These are phyloP conservation scores for Dyspetes luteomarginatus DNA, from an alignment of 2,888 invertebrate species.

Conservation along the genomic window DNA sequence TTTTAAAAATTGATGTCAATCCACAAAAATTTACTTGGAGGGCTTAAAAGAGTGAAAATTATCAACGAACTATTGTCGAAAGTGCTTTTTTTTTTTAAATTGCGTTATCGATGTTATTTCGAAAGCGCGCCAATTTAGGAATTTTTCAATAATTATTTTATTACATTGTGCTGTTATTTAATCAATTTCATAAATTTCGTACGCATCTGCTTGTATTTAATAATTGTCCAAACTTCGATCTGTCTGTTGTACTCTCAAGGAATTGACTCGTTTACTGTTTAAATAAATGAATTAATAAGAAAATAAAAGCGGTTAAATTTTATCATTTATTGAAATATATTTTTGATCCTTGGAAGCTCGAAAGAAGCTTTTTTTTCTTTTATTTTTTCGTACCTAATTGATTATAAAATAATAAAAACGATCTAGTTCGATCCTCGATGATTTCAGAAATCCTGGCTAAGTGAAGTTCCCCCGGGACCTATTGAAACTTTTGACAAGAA, in stretches of 20 bases:
- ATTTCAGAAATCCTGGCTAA: slow-evolving; percentile 41
- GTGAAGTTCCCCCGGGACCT: not conserved
- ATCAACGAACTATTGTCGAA: no score
- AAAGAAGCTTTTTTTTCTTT: not conserved
- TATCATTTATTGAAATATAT: not conserved
- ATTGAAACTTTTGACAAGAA: slow-evolving; percentile 54
- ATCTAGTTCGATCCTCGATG: not conserved
- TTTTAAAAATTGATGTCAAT: no score
- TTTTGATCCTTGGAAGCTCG: not conserved
- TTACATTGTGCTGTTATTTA: no score
- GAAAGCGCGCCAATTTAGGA: no score
- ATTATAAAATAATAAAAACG: not conserved
- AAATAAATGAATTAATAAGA: not conserved
- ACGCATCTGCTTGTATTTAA: not conserved
- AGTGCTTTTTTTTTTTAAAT: no score
- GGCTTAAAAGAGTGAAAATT: no score
- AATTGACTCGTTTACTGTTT: not conserved
- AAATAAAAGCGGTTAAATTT: not conserved
- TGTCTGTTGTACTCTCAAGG: not conserved
- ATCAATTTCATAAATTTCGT: no score
- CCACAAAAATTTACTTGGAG: no score
- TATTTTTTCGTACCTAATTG: not conserved
- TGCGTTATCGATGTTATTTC: no score
- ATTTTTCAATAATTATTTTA: no score
- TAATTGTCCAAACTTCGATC: no score